Base-by-base conservation (phyloP, 2,888 invertebrate genomes). In the Cinara cedri region DNA sequence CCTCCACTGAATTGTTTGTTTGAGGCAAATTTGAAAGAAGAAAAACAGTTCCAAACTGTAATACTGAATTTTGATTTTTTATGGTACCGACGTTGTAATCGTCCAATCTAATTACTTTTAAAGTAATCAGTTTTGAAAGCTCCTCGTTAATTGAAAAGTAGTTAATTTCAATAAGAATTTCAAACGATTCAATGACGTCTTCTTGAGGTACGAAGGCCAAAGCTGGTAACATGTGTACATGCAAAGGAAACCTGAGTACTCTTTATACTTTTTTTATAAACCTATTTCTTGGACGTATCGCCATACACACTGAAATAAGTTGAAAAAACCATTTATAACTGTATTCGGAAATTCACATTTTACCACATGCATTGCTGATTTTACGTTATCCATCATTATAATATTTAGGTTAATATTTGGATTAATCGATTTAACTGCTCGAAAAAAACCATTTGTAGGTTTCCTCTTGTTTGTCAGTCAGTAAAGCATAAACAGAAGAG, bases 401-500 rank as follows among this genome's bases (percentile, higher is more conserved):
- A n/a, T n/a, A n/a, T n/a, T n/a, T n/a, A n/a, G 21, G 9, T 46
- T 46, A 46, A 46, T 13, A 46, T 65, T 65, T 16, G 14, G 24
- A 65, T 65, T 65, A 46, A 65, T 21, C 9, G 21, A 46, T 46
- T 46, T 46, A 65, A 46, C 21, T 14, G 21, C 21, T 21, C 3
- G 46, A 14, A 66, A 66, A 14, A 14, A 66, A 24, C 24, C 10
- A 21, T 66, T 46, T 66, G 21, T 66, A 24, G 3, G 46, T 66
- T 24, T 21, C 21, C 16, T 63, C n/a, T 44, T 44, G 42, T 63
- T 63, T 63, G 19, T 63, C 44, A 44, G 63, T 11, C 10, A 63
- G 24, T 46, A 66, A 49, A 65, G 44, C 65, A 65, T 65, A 65
- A 65, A 44, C 14, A 21, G 14, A 44, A 65, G 14, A 21, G 19